phyloP scores from a whole-genome alignment of 2,797 vertebrate genomes.

The Chanos chanos region DNA sequence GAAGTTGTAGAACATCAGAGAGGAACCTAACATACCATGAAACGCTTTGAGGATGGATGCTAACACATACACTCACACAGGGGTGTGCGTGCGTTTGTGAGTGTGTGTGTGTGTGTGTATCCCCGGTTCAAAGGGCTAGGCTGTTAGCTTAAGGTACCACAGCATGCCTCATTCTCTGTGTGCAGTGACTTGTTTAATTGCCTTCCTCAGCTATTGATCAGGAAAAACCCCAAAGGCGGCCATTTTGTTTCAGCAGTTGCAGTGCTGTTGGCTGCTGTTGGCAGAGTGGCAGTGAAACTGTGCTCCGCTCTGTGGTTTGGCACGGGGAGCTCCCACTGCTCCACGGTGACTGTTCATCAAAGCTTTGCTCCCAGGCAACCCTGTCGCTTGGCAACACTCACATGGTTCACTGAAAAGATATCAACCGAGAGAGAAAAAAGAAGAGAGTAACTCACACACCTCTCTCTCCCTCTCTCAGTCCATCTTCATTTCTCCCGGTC shows the following conservation, averaged over 20 bases:
- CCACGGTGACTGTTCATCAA: conserved; percentile 66
- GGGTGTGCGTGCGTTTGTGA: conserved; percentile 9
- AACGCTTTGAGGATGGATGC: no score
- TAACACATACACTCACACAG: conserved; percentile 2
- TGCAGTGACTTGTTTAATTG: conserved; percentile 23
- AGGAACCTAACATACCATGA: no score
- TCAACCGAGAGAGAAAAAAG: conserved; percentile 48
- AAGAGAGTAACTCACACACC: conserved; percentile 33
- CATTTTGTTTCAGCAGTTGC: conserved; percentile 30
- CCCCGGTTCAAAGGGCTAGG: conserved; percentile 39
- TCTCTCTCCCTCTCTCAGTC: conserved; percentile 12
- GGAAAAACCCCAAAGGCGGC: not conserved
- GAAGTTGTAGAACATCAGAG: no score
- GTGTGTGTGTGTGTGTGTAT: conserved; percentile 30
- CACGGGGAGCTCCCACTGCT: conserved; percentile 49
- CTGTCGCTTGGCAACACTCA: conserved; percentile 73
- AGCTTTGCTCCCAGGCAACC: conserved; percentile 67
- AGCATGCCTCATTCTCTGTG: not conserved
- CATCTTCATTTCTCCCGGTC: no score
- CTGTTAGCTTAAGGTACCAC: not conserved
- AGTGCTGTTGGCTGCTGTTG: not conserved
- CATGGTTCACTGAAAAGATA: conserved; percentile 55
- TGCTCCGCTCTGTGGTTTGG: conserved; percentile 18
- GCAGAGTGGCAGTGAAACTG: conserved; percentile 11
- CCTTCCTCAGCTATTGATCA: conserved; percentile 27